Percentiles rank a stretch among this genome's conserved stretches.
Conservation (phyloP, 2,113 vertebrate genomes). For the Choloepus hoffmanni region DNA sequence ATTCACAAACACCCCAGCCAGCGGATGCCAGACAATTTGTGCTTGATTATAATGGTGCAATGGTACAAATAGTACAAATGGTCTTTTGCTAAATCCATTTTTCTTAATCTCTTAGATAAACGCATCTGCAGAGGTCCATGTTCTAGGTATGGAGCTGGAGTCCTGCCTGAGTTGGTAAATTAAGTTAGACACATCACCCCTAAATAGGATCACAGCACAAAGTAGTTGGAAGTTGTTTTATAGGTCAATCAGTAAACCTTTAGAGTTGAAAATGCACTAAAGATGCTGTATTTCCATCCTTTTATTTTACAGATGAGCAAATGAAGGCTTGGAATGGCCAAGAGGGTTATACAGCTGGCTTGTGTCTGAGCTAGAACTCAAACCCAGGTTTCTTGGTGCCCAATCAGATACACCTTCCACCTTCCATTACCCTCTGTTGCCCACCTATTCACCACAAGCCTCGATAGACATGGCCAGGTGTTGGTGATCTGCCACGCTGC, state of each 20-base stretch:
- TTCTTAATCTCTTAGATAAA: conserved; percentile 9
- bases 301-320: not conserved
- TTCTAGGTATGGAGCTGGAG: not conserved
- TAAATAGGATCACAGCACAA: not conserved
- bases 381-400: not conserved
- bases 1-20: not conserved
- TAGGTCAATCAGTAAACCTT: not conserved
- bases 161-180: not conserved
- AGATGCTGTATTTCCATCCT: not conserved
- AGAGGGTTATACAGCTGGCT: not conserved
- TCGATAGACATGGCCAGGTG: too few species aligned
- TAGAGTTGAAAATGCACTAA: not conserved
- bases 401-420: not conserved
- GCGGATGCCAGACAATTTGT: not conserved
- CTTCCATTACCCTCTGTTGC: not conserved
- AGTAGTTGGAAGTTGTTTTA: not conserved
- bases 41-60: not conserved
- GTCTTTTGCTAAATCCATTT: not conserved
- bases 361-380: conserved; percentile 4
- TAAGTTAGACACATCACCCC: not conserved
- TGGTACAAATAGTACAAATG: not conserved
- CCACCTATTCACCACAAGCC: not conserved
- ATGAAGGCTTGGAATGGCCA: not conserved
- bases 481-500: not conserved
- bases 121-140: not conserved